phyloP scores from a whole-genome alignment of 2,797 vertebrate species.

The Spheniscus humboldti region DNA sequence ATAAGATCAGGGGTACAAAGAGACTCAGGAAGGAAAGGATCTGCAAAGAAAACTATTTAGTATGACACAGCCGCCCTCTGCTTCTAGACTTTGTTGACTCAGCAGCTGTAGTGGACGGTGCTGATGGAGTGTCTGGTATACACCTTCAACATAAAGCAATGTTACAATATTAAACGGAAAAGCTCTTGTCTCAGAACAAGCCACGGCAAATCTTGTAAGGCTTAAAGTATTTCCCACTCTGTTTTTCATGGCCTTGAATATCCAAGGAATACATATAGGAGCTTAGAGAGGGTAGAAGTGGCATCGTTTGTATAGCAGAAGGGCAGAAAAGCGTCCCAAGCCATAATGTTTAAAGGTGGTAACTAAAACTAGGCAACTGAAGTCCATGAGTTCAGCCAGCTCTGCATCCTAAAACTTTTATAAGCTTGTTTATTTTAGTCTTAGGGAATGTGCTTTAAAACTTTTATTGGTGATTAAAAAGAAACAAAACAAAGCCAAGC shows the following conservation, averaged over 20 bases:
- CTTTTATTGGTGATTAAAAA: not conserved
- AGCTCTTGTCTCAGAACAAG: not conserved
- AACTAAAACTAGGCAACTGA: not conserved
- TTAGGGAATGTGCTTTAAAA: not conserved
- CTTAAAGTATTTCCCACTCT: not conserved
- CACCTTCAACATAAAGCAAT: not conserved
- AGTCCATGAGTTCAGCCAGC: not conserved
- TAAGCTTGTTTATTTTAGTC: not conserved
- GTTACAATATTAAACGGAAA: not conserved
- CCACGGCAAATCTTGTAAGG: not conserved
- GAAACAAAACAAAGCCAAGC: not conserved
- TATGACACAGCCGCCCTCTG: slow-evolving; percentile 26
- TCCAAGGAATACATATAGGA: not conserved
- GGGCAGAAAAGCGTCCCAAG: not conserved
- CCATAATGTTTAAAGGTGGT: not conserved
- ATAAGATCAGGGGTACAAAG: slow-evolving; percentile 60
- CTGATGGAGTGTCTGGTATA: slow-evolving; percentile 6
- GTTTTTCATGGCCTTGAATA: not conserved
- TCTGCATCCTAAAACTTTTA: not conserved
- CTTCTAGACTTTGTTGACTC: slow-evolving; percentile 38
- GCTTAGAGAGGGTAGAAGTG: not conserved
- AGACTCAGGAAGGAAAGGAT: slow-evolving; percentile 31
- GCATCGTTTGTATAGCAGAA: not conserved
- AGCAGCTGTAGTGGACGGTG: slow-evolving; percentile 18
- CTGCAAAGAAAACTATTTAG: slow-evolving; percentile 62